Base-by-base conservation (phyloP, 2,888 invertebrate species). In the Tortricodes alternella region DNA sequence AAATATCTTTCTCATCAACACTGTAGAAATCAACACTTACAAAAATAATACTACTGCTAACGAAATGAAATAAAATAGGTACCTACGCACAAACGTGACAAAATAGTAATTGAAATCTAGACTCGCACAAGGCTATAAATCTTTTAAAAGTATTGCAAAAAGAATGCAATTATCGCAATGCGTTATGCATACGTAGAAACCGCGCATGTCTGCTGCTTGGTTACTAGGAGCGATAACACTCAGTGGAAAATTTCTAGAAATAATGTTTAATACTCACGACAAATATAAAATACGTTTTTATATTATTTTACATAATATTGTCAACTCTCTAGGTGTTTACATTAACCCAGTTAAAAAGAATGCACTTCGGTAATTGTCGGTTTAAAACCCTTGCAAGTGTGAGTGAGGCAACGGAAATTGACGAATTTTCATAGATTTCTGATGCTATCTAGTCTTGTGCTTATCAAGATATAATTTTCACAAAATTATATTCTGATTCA, bases 171-270 rank as follows among this genome's bases (percentile, higher is more conserved):
- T 37, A 27, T 21, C 21, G 35, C 43, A 37, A 11, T 23, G 43
- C 24, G 43, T 41, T 35, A 34, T 41, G 27, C 21, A 15, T 43
- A 43, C 16, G 34, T 15, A 23, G 13, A 18, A 49, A 8, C 19
- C 15, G 11, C 19, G 29, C 43, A 23, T 27, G 23, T 39, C 11
- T 34, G 13, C 11, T 11, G 9, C 34, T 15, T 13, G 24, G 48
- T 56, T 50, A 37, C 56, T 50, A 50, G 3, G 43, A 8, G 32
- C 48, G 50, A 56, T 56, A 56, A 56, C 44, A 32, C 35, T 43
- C 21, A 43, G 16, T 38, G 37, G 23, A 43, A 34, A 19, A 34
- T 53, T 9, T 29, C 11, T 29, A 29, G 29, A 29, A 29, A 29
- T 29, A 3, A 29, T n/a, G n/a, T 29, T 29, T 29, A 29, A 29